Conservation (phyloP, 1,140 invertebrate species). For the Ylistrum balloti region DNA sequence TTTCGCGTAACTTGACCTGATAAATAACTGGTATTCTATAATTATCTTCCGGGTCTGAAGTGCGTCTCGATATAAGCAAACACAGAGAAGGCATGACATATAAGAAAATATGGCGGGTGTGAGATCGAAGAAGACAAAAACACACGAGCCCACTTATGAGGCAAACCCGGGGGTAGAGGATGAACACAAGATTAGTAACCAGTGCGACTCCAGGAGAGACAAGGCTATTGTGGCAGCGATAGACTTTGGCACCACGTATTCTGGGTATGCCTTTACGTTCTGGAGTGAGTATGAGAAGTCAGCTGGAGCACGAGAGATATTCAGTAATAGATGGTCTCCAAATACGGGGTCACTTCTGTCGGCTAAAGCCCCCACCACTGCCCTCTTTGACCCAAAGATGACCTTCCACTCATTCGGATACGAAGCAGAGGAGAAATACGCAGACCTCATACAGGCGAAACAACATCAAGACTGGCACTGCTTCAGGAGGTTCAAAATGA, state of each 20-base stretch:
- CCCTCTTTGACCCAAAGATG: constrained; percentile 47
- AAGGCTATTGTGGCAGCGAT: background rate
- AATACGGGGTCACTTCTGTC: background rate
- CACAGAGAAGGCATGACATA: background rate
- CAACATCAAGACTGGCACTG: constrained; percentile 45
- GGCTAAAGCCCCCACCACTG: constrained; percentile 46
- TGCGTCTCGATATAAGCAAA: background rate
- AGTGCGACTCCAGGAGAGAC: background rate
- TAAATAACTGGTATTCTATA: too few relatives aligned
- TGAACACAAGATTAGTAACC: background rate
- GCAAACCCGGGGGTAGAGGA: background rate
- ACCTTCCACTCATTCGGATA: constrained; percentile 52
- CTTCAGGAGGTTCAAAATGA: constrained; percentile 58
- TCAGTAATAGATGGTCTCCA: background rate
- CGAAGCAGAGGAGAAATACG: constrained; percentile 52
- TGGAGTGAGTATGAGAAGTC: constrained; percentile 12
- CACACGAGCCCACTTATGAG: background rate
- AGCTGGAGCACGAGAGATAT: background rate
- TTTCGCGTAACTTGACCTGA: too few relatives aligned
- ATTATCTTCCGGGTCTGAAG: background rate
- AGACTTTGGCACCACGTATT: background rate
- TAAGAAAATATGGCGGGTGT: background rate
- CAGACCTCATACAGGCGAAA: constrained; percentile 34
- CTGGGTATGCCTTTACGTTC: background rate
- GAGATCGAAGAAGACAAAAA: background rate